These are phyloP conservation scores for Hoplostethus atlanticus DNA, from an alignment of 2,797 vertebrate genomes.

Conservation along the genomic window DNA sequence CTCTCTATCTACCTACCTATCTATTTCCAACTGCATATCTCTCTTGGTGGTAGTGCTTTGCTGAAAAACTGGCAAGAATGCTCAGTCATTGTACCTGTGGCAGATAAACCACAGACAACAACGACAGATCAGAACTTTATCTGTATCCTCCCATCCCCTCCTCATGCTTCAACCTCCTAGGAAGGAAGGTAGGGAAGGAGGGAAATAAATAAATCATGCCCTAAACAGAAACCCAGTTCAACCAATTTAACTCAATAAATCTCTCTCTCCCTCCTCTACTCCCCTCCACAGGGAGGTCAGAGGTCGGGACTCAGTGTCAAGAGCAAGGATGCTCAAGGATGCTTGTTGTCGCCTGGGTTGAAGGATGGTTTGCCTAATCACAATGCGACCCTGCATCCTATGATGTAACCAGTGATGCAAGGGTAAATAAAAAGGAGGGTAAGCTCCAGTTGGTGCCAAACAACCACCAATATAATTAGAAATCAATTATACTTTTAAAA, in stretches of 20 bases:
- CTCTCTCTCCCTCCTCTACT: not conserved
- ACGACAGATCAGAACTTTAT: constrained; percentile 24
- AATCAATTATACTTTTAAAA: not conserved
- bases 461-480: not conserved
- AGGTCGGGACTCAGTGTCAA: no score
- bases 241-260: not conserved
- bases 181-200: constrained; percentile 7
- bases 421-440: no score
- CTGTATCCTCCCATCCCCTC: not conserved
- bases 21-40: constrained; percentile 52
- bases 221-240: not conserved
- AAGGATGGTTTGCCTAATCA: no score
- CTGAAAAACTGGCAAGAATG: constrained; percentile 23
- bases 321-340: no score
- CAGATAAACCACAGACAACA: constrained; percentile 38
- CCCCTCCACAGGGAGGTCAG: no score
- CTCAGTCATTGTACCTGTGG: constrained; percentile 38
- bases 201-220: not conserved
- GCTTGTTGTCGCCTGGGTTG: no score
- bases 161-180: not conserved
- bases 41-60: constrained; percentile 8
- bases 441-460: not conserved
- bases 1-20: constrained; percentile 39
- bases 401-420: no score
- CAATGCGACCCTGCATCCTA: no score